Evolutionary conservation across 2,113 vertebrate species (phyloP).

Genomic region (Oplegnathus fasciatus): DNA sequence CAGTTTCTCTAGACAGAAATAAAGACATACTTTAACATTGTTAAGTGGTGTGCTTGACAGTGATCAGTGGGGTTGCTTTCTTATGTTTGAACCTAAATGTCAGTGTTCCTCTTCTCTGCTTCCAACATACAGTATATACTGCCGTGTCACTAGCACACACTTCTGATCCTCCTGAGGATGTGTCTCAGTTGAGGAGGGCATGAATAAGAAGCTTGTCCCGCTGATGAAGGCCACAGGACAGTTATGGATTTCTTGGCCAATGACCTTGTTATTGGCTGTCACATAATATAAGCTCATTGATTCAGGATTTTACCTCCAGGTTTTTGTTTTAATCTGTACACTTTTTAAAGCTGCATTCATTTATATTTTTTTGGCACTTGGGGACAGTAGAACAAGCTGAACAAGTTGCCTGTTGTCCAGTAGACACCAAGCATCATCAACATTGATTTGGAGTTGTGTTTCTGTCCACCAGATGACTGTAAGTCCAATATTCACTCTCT

Average conservation of each 20-base stretch:
- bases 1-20: background rate
- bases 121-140: background rate
- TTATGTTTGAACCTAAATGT: background rate
- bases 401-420: too few species aligned
- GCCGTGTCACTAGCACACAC: background rate
- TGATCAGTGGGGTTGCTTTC: background rate
- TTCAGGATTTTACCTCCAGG: background rate
- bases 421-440: too few species aligned
- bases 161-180: too few species aligned
- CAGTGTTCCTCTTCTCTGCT: background rate
- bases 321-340: background rate
- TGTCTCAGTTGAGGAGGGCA: background rate
- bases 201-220: background rate
- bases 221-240: constrained; percentile 1
- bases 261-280: background rate
- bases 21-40: background rate
- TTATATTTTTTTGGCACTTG: background rate
- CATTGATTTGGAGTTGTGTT: too few species aligned
- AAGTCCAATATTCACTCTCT: too few species aligned
- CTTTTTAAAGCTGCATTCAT: background rate
- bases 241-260: constrained; percentile 1
- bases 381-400: too few species aligned
- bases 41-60: background rate
- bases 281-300: background rate
- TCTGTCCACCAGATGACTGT: too few species aligned